Evolutionary conservation across 1,140 invertebrate species (phyloP).

Genomic region (Drosophila takahashii): DNA sequence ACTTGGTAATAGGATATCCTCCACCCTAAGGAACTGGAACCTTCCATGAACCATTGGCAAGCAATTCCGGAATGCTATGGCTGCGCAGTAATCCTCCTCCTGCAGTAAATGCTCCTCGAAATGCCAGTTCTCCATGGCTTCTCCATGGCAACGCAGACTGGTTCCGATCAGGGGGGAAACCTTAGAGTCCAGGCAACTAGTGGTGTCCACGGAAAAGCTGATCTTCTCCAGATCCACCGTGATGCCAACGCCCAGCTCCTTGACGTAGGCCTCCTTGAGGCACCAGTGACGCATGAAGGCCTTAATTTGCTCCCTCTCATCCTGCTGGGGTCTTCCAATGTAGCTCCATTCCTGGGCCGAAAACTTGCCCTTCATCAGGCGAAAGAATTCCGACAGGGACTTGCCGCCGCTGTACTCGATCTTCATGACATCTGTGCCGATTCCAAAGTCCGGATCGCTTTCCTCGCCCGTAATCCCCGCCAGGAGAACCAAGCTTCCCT

Average conservation of each 20-base stretch:
- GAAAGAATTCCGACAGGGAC: slow-evolving; percentile 91
- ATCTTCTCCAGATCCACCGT: slow-evolving; percentile 91
- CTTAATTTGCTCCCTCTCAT: slow-evolving; percentile 87
- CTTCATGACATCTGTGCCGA: slow-evolving; percentile 92
- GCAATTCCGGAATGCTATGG: slow-evolving; percentile 88
- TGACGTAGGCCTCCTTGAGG: slow-evolving; percentile 98
- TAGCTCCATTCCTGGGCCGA: slow-evolving; percentile 91
- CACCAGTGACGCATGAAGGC: slow-evolving; percentile 96
- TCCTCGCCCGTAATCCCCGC: slow-evolving; percentile 86
- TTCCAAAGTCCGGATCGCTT: slow-evolving; percentile 66
- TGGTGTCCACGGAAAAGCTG: slow-evolving; percentile 88
- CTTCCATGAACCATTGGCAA: slow-evolving; percentile 41
- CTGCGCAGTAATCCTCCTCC: slow-evolving; percentile 90
- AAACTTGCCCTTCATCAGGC: slow-evolving; percentile 93
- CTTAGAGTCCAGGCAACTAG: slow-evolving; percentile 79
- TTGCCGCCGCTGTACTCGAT: slow-evolving; percentile 88
- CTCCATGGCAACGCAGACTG: slow-evolving; percentile 88
- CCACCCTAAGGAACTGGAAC: slow-evolving; percentile 86
- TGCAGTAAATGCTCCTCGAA: slow-evolving; percentile 96
- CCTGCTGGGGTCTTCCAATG: slow-evolving; percentile 86
- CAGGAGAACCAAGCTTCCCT: slow-evolving; percentile 93
- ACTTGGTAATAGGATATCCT: slow-evolving; percentile 85
- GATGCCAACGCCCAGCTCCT: slow-evolving; percentile 95
- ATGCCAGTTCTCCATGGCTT: slow-evolving; percentile 88
- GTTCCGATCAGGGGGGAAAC: slow-evolving; percentile 88